Conservation (phyloP, 2,113 vertebrate genomes). For the Phaethornis superciliosus region DNA sequence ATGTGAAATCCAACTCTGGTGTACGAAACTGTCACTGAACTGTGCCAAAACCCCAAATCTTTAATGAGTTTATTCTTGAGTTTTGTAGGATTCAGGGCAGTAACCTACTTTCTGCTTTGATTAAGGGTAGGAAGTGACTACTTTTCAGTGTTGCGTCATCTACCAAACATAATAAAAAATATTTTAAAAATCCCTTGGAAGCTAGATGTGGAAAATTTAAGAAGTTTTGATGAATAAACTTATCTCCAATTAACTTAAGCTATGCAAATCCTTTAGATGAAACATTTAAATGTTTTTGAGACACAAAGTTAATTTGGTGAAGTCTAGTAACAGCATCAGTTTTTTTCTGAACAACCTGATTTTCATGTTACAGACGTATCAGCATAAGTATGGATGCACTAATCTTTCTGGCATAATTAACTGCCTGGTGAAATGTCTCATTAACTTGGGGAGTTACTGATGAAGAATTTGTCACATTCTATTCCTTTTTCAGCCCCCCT, state of each 20-base stretch:
- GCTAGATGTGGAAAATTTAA: conserved; percentile 47
- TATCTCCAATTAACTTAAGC: conserved; percentile 60
- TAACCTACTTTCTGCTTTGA: conserved; percentile 68
- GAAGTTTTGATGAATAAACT: conserved; percentile 56
- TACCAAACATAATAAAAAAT: conserved; percentile 17
- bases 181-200: conserved; percentile 3
- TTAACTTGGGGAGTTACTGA: conserved; percentile 31
- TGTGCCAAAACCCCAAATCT: neutral
- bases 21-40: neutral
- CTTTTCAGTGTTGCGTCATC: conserved; percentile 46
- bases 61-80: neutral
- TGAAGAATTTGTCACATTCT: conserved; percentile 44
- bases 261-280: conserved; percentile 35
- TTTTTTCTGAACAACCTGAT: conserved; percentile 41
- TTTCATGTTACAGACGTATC: conserved; percentile 58
- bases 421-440: conserved; percentile 68
- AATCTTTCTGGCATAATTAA: conserved; percentile 55
- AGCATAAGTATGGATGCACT: conserved; percentile 17
- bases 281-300: conserved; percentile 50
- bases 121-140: conserved; percentile 34
- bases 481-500: neutral
- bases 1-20: neutral
- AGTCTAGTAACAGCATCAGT: conserved; percentile 35
- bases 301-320: conserved; percentile 61
- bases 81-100: conserved; percentile 11